A percentile compares a stretch with the other conserved stretches of the same genome.
Conservation (phyloP, 2,797 vertebrate species). For the Okamejei kenojei region DNA sequence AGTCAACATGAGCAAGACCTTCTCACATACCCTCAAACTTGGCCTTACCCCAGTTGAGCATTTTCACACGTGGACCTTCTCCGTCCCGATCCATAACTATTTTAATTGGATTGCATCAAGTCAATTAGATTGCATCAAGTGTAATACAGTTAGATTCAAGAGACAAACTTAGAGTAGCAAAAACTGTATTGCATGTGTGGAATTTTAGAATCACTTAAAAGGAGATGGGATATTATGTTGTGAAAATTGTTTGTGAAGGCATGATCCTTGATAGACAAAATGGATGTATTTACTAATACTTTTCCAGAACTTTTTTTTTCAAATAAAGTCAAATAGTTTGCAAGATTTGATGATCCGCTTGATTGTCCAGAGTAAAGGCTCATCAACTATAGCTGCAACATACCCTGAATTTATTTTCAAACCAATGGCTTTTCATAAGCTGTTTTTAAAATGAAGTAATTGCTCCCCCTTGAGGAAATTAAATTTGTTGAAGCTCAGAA, state of each 20-base stretch:
- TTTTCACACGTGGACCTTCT: too few relatives aligned
- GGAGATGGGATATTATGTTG: neutral
- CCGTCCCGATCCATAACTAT: too few relatives aligned
- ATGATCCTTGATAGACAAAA: neutral
- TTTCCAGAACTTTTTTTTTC: neutral
- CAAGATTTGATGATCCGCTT: neutral
- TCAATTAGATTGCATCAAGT: neutral
- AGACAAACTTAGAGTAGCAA: neutral
- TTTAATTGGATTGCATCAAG: too few relatives aligned
- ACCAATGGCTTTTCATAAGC: too few relatives aligned
- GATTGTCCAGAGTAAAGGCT: neutral
- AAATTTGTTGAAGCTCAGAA: neutral
- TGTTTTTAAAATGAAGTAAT: neutral
- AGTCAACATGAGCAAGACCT: too few relatives aligned
- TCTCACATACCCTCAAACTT: too few relatives aligned
- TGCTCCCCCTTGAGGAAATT: conserved; percentile 28
- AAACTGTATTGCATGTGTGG: too few relatives aligned
- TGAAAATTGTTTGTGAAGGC: neutral
- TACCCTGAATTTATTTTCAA: neutral
- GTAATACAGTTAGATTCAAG: neutral
- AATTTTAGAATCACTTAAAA: neutral
- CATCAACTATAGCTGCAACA: neutral
- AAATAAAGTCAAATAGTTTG: neutral
- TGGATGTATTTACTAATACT: neutral
- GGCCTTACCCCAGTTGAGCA: too few relatives aligned